Base-by-base conservation (phyloP, 2,797 vertebrate genomes). In the Rhinophrynus dorsalis region DNA sequence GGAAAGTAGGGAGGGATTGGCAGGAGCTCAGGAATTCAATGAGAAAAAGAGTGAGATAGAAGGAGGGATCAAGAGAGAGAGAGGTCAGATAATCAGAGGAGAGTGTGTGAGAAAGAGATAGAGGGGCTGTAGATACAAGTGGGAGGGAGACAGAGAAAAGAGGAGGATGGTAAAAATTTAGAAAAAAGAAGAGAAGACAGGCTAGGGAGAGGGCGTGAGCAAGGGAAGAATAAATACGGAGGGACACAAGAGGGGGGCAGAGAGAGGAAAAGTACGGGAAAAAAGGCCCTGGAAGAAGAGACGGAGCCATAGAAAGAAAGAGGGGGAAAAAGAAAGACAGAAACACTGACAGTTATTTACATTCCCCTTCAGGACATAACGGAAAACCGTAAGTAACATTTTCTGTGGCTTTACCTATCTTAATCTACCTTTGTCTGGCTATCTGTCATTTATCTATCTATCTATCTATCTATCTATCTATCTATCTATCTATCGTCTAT, bases 1-100 rank as follows among this genome's bases (percentile, higher is more conserved):
- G 69, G 69, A 65, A 65, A 66, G 61, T 44, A 59, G 69, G 69
- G 61, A 73, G 61, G 69, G 69, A 73, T 66, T 65, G 69, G 69
- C 61, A 73, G 69, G 40, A 65, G 64, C 13, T 73, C 69, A 73
- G 69, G 69, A 73, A 73, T 73, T 52, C 40, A 38, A 35, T 58
- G 40, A 64, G 38, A 69, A 37, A n/a, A 47, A 51, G 44, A 68
- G n/a, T n/a, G n/a, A n/a, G 33, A 52, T 23, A 58, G 55, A 38
- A 21, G 8, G 30, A 24, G 17, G 5, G 32, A 58, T 20, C 64
- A 37, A 71, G 51, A 65, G 54, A 48, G 59, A 42, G 32, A 63
- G 68, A 24, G 24, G 44, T n/a, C n/a, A n/a, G n/a, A n/a, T n/a
- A 12, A 52, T 33, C 35, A 44, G 44, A 64, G 59, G 15, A 33